phyloP scores from a whole-genome alignment of 2,888 invertebrate species.

The Mesorhabditis belari region DNA sequence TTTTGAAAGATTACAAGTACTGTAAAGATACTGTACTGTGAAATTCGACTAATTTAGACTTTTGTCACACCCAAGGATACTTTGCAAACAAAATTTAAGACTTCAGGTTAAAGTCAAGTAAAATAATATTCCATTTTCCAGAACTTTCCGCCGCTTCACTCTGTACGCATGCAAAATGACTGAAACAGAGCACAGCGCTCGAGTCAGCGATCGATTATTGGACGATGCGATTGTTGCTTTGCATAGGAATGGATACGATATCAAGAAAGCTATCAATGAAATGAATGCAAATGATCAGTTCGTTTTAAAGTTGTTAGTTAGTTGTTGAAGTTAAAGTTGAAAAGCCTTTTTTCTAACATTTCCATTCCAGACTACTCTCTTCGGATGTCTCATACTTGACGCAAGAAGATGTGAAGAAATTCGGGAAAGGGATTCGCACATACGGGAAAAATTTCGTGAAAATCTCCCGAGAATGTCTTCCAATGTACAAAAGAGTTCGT shows the following conservation, averaged over 20 bases:
- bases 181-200: conserved; percentile 2
- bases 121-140: neutral
- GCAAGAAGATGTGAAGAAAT: conserved; percentile 56
- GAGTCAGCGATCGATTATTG: conserved; percentile 38
- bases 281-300: conserved; percentile 30
- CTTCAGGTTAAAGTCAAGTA: too few relatives aligned
- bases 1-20: too few relatives aligned
- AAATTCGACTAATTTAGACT: too few relatives aligned
- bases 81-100: too few relatives aligned
- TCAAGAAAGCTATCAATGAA: conserved; percentile 79
- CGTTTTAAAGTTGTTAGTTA: neutral
- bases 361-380: conserved; percentile 21
- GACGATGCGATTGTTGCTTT: conserved; percentile 57
- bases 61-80: too few relatives aligned
- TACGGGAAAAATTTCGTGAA: conserved; percentile 99
- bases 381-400: conserved; percentile 41
- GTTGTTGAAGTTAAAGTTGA: neutral
- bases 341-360: conserved; percentile 52
- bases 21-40: too few relatives aligned
- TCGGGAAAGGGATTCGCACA: conserved; percentile 93
- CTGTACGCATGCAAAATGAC: conserved; percentile 11
- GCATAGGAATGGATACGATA: conserved; percentile 92
- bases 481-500: conserved; percentile 81
- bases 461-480: conserved; percentile 87
- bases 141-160: neutral